Evolutionary conservation across 2,888 invertebrate genomes (phyloP).

Genomic region (Phaedon cochleariae): DNA sequence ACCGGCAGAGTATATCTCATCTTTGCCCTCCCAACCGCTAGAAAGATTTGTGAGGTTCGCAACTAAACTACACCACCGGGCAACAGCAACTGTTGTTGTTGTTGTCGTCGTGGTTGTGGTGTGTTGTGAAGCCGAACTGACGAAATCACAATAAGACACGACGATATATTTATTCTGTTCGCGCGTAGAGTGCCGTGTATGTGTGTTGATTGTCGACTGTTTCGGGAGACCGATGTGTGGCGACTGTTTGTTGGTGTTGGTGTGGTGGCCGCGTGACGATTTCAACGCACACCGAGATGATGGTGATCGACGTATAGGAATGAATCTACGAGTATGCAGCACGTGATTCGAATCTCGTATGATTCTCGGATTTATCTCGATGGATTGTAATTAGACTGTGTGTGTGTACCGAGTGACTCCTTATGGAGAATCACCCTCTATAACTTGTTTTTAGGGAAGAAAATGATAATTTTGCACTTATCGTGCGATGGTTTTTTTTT

Average conservation of each 20-base stretch:
- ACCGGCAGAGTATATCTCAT: constrained; percentile 79
- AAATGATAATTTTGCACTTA: too few relatives aligned
- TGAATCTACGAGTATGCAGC: constrained; percentile 23
- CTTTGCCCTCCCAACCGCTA: constrained; percentile 82
- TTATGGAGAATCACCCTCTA: too few relatives aligned
- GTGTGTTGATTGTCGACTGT: neutral
- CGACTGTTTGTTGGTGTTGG: neutral
- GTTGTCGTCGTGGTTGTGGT: neutral
- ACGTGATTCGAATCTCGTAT: neutral
- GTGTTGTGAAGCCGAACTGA: too few relatives aligned
- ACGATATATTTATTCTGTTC: too few relatives aligned
- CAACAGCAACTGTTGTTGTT: neutral
- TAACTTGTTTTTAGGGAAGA: too few relatives aligned
- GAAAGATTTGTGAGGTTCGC: constrained; percentile 46
- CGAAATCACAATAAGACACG: too few relatives aligned
- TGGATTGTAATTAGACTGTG: too few relatives aligned
- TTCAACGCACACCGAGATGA: constrained; percentile 35
- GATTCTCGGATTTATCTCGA: neutral
- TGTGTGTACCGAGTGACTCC: too few relatives aligned
- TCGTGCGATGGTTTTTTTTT: too few relatives aligned
- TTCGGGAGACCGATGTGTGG: neutral
- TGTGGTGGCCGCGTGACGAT: constrained; percentile 35
- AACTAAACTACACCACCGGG: neutral
- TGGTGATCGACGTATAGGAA: too few relatives aligned
- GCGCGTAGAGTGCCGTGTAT: too few relatives aligned